Evolutionary conservation across 2,113 vertebrate species (phyloP).

Genomic region (Colinus virginianus): DNA sequence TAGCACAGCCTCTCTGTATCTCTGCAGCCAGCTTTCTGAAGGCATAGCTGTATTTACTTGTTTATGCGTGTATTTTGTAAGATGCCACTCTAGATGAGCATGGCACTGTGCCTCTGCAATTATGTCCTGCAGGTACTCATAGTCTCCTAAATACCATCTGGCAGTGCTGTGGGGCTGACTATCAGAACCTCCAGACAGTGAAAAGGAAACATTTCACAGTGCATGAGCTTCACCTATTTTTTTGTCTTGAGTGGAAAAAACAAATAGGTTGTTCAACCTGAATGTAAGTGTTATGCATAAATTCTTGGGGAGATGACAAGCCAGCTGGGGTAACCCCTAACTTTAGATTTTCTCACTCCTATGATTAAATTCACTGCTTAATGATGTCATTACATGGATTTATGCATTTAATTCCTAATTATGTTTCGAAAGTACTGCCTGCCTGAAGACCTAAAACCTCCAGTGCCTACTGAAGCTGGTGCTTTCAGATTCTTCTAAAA

Average conservation of each 20-base stretch:
- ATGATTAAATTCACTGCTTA: background rate
- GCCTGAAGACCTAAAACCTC: background rate
- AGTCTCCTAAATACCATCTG: background rate
- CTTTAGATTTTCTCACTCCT: background rate
- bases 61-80: background rate
- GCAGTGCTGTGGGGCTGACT: background rate
- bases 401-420: conserved; percentile 40
- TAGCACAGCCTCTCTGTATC: background rate
- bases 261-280: background rate
- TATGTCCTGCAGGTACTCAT: background rate
- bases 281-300: background rate
- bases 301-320: background rate
- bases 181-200: background rate
- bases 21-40: background rate
- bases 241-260: background rate
- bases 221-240: background rate
- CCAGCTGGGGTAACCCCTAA: background rate
- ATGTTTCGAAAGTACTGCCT: conserved; percentile 3
- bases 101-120: background rate
- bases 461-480: background rate
- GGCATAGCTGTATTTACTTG: background rate
- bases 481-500: conserved; percentile 20
- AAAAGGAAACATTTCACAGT: background rate
- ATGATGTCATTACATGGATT: background rate
- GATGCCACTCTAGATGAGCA: background rate